These are phyloP conservation scores for Mirounga angustirostris DNA, from an alignment of 2,113 vertebrate genomes.

Conservation along the genomic window DNA sequence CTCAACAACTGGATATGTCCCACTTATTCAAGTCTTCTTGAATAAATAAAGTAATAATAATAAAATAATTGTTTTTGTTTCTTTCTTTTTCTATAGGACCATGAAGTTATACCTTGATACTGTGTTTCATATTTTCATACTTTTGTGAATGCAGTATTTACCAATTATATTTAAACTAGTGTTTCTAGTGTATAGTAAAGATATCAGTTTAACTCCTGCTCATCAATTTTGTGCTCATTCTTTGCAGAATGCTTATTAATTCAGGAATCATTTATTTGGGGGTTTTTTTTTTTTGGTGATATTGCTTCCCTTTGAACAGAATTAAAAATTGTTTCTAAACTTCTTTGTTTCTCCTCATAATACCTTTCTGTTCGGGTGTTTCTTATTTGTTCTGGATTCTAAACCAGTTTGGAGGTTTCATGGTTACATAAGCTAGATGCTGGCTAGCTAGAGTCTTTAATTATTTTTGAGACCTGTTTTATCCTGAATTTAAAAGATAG, in stretches of 20 bases:
- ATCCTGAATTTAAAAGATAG: background rate
- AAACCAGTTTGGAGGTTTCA: background rate
- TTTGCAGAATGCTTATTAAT: background rate
- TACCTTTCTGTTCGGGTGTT: background rate
- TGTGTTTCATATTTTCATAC: background rate
- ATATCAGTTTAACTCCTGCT: background rate
- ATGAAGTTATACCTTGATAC: background rate
- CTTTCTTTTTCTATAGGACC: background rate
- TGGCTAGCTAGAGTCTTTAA: background rate
- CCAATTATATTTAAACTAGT: background rate
- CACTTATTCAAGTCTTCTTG: background rate
- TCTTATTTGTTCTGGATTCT: background rate
- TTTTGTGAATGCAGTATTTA: background rate
- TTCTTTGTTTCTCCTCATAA: background rate
- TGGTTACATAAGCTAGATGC: background rate
- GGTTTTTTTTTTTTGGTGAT: background rate
- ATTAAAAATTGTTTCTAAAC: background rate
- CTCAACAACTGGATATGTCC: background rate
- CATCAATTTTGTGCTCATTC: background rate
- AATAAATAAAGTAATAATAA: background rate
- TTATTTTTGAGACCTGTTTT: background rate
- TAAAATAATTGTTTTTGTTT: background rate
- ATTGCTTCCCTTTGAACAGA: background rate
- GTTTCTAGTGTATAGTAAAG: background rate
- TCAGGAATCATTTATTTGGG: background rate